These are phyloP conservation scores for Acanthurus leucopareius DNA, from an alignment of 2,797 vertebrate genomes.

Conservation along the genomic window DNA sequence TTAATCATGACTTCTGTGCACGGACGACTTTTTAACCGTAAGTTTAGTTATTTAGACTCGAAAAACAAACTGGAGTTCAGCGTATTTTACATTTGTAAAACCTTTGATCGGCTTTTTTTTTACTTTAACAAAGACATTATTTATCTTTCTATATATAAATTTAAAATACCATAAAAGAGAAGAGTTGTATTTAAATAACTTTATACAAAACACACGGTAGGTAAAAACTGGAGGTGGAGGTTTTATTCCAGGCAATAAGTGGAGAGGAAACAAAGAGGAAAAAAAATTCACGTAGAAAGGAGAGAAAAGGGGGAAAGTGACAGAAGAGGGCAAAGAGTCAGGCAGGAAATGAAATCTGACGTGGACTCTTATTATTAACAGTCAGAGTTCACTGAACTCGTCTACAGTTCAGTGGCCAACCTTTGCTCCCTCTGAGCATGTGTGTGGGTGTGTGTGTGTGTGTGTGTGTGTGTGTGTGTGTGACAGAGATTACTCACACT, in stretches of 20 bases:
- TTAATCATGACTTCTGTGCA: conserved; percentile 16
- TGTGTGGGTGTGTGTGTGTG: conserved; percentile 24
- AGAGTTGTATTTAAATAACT: neutral
- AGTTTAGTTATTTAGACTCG: neutral
- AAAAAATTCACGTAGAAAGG: conserved; percentile 4
- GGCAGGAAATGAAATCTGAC: conserved; percentile 69
- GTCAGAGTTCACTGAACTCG: conserved; percentile 71
- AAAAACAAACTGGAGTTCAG: neutral
- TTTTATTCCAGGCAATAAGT: neutral
- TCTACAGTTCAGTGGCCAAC: conserved; percentile 62
- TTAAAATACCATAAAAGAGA: neutral
- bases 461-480: conserved; percentile 27
- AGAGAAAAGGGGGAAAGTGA: conserved; percentile 33
- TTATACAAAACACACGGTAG: neutral
- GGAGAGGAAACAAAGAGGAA: neutral
- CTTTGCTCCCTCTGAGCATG: conserved; percentile 37
- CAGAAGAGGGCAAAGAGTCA: conserved; percentile 61
- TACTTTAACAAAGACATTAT: neutral
- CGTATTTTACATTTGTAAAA: neutral
- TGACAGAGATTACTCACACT: neutral
- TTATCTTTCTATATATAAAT: neutral
- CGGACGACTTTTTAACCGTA: neutral
- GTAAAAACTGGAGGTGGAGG: neutral
- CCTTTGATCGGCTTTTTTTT: neutral
- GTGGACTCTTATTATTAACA: conserved; percentile 72